phyloP scores from a whole-genome alignment of 2,113 vertebrate species.

The Dryoscopus gambensis region DNA sequence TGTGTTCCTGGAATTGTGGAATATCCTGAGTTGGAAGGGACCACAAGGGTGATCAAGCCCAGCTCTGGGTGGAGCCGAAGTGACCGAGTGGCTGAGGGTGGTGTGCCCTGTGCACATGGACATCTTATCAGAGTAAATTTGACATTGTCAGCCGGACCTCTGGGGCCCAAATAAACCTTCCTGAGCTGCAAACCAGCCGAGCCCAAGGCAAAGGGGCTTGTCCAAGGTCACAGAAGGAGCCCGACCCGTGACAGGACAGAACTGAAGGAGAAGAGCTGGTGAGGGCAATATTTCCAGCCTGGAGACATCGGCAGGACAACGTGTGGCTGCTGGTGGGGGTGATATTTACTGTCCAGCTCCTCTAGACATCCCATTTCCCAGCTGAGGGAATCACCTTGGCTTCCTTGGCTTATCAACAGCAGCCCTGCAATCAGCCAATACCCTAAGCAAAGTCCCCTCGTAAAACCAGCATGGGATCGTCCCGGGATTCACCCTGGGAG shows the following conservation, averaged over 20 bases:
- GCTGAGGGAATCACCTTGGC: not conserved
- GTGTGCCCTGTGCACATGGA: fast-evolving
- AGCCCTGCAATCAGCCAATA: not conserved
- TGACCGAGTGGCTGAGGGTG: not conserved
- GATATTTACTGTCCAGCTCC: not conserved
- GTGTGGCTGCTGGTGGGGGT: not conserved
- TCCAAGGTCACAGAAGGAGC: not conserved
- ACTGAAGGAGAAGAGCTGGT: not conserved
- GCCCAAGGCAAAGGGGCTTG: not conserved
- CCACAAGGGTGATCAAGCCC: not conserved
- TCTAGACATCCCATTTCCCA: not conserved
- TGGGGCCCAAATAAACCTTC: not conserved
- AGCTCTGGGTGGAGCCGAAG: not conserved
- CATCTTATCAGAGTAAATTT: not conserved
- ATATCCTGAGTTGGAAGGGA: not conserved
- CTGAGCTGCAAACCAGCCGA: not conserved
- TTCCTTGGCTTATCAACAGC: not conserved
- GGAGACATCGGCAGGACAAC: not conserved
- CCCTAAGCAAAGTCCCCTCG: fast-evolving
- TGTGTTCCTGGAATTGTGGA: not conserved
- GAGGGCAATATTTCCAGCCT: not conserved
- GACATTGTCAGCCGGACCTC: not conserved
- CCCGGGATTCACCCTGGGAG: not conserved
- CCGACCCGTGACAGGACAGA: not conserved
- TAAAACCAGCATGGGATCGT: not conserved